Evolutionary conservation across 2,113 vertebrate species (phyloP).

Genomic region (Chiloscyllium plagiosum): DNA sequence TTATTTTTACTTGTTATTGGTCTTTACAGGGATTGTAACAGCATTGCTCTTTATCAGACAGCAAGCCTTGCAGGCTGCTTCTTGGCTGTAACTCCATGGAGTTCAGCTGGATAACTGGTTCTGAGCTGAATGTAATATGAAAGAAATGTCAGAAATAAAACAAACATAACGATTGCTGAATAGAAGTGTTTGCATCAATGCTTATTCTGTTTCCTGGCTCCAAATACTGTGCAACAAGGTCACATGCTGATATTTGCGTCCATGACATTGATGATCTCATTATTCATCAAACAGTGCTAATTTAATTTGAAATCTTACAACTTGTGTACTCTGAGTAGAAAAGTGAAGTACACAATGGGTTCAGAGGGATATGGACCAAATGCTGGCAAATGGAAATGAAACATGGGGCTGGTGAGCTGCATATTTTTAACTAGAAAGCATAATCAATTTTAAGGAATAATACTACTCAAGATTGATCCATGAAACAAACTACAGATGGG

Average conservation of each 20-base stretch:
- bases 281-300: not conserved
- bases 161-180: not conserved
- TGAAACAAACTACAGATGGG: not conserved
- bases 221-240: not conserved
- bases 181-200: not conserved
- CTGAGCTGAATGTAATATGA: not conserved
- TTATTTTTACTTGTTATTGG: not conserved
- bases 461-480: not conserved
- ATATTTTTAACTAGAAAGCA: not conserved
- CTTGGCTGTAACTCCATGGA: not conserved
- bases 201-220: not conserved
- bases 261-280: not conserved
- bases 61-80: not conserved
- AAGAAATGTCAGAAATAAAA: not conserved
- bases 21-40: not conserved
- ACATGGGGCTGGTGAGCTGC: not conserved
- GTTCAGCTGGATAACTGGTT: not conserved
- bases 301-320: not conserved
- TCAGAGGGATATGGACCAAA: too few relatives aligned
- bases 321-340: not conserved
- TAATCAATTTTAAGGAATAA: conserved; percentile 4
- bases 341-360: not conserved
- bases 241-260: not conserved
- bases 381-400: not conserved
- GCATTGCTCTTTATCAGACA: not conserved